Evolutionary conservation across 2,113 vertebrate species (phyloP).

Genomic region (Grus americana): DNA sequence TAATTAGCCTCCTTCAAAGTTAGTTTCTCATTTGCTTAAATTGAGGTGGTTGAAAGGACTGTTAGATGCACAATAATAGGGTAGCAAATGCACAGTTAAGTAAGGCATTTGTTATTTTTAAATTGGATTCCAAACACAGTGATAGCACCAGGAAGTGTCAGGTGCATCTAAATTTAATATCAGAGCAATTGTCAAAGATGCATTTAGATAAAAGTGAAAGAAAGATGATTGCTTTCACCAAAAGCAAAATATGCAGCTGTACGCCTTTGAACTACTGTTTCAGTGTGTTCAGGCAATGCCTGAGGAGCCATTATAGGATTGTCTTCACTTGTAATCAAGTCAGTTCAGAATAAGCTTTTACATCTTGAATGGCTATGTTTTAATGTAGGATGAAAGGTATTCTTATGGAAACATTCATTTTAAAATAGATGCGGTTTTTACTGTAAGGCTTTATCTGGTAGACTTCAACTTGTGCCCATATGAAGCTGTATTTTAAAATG

Average conservation of each 20-base stretch:
- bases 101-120: neutral
- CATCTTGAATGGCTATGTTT: neutral
- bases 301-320: neutral
- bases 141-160: neutral
- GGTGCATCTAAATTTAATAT: neutral
- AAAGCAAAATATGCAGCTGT: neutral
- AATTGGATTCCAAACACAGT: neutral
- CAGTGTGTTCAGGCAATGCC: neutral
- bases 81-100: neutral
- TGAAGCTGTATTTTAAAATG: neutral
- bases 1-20: neutral
- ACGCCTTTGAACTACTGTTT: constrained; percentile 28
- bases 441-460: neutral
- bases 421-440: neutral
- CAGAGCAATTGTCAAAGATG: constrained; percentile 13
- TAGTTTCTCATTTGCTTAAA: neutral
- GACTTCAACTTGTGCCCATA: neutral
- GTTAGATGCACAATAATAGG: neutral
- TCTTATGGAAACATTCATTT: constrained; percentile 23
- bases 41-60: neutral
- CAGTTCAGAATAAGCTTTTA: neutral
- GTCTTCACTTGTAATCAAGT: neutral
- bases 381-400: neutral
- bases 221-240: neutral
- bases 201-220: constrained; percentile 1